These are phyloP conservation scores for Rhinoptilus africanus DNA, from an alignment of 2,113 vertebrate species.

Conservation along the genomic window DNA sequence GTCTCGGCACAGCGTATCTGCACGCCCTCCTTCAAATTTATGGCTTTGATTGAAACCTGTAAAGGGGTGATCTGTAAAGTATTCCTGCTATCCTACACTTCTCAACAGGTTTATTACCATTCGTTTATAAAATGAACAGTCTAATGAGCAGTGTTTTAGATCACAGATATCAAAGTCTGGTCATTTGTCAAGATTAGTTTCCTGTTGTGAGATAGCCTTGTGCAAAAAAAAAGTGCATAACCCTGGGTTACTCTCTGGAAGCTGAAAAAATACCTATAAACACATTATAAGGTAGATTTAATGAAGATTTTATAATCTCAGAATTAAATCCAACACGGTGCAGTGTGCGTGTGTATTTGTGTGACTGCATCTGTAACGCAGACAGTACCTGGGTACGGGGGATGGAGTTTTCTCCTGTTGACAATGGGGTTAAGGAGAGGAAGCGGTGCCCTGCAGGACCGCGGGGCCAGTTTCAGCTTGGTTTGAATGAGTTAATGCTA, in stretches of 20 bases:
- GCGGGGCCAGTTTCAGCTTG: too few relatives aligned
- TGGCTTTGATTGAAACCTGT: slow-evolving; percentile 36
- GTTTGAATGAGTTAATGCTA: not conserved
- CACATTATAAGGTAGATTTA: not conserved
- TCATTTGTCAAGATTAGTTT: slow-evolving; percentile 70
- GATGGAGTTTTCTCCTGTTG: not conserved
- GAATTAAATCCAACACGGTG: not conserved
- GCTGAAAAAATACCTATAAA: slow-evolving; percentile 29
- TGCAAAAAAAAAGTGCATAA: slow-evolving; percentile 22
- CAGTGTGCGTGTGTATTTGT: not conserved
- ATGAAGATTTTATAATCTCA: slow-evolving; percentile 25
- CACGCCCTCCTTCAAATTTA: slow-evolving; percentile 23
- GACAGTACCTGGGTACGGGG: not conserved
- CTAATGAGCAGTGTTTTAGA: slow-evolving; percentile 68
- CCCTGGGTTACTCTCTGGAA: slow-evolving; percentile 24
- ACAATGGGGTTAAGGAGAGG: too few relatives aligned
- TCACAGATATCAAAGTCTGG: slow-evolving; percentile 65
- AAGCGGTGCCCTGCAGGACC: too few relatives aligned
- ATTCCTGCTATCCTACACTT: slow-evolving; percentile 61
- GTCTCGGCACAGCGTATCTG: not conserved
- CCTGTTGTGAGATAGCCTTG: slow-evolving; percentile 61
- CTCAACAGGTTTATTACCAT: slow-evolving; percentile 68
- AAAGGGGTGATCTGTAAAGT: slow-evolving; percentile 67
- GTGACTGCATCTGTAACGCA: not conserved
- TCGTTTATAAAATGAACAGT: slow-evolving; percentile 57